These are phyloP conservation scores for Entosphenus tridentatus DNA, from an alignment of 2,113 vertebrate genomes.

Conservation along the genomic window DNA sequence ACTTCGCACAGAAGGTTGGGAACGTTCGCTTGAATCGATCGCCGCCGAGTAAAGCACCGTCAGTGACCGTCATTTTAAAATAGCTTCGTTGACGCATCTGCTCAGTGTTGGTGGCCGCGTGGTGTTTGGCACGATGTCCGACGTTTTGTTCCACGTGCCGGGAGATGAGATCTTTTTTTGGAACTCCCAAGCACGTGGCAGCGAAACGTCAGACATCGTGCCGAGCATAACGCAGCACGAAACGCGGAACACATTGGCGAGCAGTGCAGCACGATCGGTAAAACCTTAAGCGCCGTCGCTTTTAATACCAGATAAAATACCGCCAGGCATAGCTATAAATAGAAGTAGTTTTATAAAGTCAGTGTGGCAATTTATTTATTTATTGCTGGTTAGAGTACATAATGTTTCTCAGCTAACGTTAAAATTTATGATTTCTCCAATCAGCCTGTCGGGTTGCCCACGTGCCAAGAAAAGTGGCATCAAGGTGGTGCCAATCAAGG, in stretches of 20 bases:
- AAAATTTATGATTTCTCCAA: constrained; percentile 32
- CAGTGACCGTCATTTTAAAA: no score
- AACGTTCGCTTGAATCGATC: no score
- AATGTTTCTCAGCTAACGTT: constrained; percentile 13
- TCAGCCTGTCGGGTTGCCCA: constrained; percentile 96
- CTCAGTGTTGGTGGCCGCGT: no score
- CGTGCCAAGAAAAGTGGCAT: constrained; percentile 98
- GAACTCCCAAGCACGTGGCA: no score
- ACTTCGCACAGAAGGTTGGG: constrained; percentile 37
- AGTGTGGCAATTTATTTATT: constrained; percentile 14
- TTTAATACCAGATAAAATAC: constrained; percentile 20
- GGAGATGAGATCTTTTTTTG: no score
- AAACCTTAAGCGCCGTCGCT: constrained; percentile 19
- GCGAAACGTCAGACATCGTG: no score
- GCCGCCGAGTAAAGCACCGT: no score
- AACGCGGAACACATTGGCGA: no score
- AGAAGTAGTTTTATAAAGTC: constrained; percentile 7
- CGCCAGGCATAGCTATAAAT: background rate
- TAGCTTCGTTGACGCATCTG: no score
- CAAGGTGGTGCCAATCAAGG: constrained; percentile 77
- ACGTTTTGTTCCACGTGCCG: no score
- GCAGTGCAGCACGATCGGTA: constrained; percentile 10
- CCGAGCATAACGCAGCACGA: no score
- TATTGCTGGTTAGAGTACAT: constrained; percentile 4
- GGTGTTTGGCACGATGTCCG: no score